These are phyloP conservation scores for Erythrocebus patas DNA, from an alignment of 2,113 vertebrate genomes.

Conservation along the genomic window DNA sequence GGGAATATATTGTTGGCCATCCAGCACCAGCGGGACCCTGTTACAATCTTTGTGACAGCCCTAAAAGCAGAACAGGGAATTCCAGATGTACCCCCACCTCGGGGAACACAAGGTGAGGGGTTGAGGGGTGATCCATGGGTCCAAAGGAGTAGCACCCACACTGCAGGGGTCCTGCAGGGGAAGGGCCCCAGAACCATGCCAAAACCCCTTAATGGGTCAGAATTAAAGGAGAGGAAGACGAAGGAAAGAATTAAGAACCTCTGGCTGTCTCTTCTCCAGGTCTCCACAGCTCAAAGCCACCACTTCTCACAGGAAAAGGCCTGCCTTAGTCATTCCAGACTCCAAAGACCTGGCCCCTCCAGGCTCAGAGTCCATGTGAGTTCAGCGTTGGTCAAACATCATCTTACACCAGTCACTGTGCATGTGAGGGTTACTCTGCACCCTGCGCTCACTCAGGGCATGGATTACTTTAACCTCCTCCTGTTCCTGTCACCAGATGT, in stretches of 20 bases:
- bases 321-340: not conserved
- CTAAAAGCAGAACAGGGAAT: not conserved
- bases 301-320: not conserved
- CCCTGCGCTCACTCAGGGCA: not conserved
- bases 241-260: not conserved
- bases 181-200: not conserved
- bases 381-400: not conserved
- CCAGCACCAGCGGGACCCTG: not conserved
- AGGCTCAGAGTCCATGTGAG: not conserved
- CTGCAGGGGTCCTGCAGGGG: too few relatives aligned
- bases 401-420: not conserved
- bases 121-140: not conserved
- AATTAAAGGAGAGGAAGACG: not conserved
- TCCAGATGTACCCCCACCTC: not conserved
- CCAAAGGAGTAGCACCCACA: not conserved
- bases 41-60: not conserved
- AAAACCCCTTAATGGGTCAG: not conserved
- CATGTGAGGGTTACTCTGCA: not conserved
- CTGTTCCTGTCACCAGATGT: not conserved
- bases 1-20: not conserved
- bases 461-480: too few relatives aligned
- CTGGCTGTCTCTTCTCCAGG: not conserved
- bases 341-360: not conserved
- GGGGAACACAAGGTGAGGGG: not conserved
- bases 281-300: not conserved